Conservation (phyloP, 2,888 invertebrate genomes). For the Ditylenchus weischeri region DNA sequence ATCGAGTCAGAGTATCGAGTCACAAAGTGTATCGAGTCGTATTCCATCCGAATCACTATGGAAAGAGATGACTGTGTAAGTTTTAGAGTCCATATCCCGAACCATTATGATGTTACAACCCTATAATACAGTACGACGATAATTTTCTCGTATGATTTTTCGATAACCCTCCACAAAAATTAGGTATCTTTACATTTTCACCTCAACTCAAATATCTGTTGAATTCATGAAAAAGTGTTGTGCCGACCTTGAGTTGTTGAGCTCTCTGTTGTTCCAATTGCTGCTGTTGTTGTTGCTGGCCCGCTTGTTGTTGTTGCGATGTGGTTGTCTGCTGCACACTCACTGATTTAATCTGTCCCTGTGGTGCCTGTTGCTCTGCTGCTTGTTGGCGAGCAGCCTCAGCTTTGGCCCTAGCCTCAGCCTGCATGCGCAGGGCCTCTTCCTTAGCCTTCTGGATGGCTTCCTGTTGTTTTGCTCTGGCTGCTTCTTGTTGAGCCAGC, state of each 20-base stretch:
- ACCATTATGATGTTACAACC: too few relatives aligned
- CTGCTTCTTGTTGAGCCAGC: conserved; percentile 27
- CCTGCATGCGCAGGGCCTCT: conserved; percentile 38
- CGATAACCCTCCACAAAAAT: too few relatives aligned
- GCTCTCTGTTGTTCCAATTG: conserved; percentile 23
- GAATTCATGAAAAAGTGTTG: too few relatives aligned
- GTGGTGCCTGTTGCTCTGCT: conserved; percentile 4
- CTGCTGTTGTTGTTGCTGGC: conserved; percentile 34
- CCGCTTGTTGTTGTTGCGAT: conserved; percentile 21
- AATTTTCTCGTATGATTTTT: too few relatives aligned
- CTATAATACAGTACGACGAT: too few relatives aligned
- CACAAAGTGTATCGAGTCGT: too few relatives aligned
- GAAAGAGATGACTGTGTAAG: too few relatives aligned
- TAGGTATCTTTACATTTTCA: too few relatives aligned
- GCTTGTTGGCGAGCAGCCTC: conserved; percentile 39
- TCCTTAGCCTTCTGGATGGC: conserved; percentile 40
- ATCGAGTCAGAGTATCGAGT: too few relatives aligned
- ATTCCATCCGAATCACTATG: too few relatives aligned
- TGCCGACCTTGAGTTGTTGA: conserved; percentile 9
- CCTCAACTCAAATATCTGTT: too few relatives aligned
- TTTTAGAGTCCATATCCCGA: too few relatives aligned
- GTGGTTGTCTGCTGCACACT: background rate
- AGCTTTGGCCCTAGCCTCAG: conserved; percentile 37
- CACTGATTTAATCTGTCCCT: background rate
- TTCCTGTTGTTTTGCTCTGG: conserved; percentile 32